Conservation (phyloP, 2,888 invertebrate genomes). For the Andrena hattorfiana region DNA sequence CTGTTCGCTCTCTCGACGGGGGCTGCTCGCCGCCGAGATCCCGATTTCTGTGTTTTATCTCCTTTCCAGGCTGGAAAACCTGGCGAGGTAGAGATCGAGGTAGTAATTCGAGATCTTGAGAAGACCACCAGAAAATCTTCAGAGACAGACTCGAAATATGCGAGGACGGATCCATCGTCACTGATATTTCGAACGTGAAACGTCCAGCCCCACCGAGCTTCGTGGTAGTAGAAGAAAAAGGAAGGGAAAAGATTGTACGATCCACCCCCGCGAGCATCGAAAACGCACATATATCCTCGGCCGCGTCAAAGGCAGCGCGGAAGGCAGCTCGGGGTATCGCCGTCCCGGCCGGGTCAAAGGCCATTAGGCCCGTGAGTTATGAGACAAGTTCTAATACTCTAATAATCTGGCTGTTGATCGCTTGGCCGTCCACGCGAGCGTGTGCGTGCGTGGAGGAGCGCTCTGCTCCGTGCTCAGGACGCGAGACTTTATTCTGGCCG, state of each 20-base stretch:
- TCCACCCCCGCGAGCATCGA: conserved; percentile 12
- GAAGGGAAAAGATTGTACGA: conserved; percentile 1
- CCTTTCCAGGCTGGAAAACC: not conserved
- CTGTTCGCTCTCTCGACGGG: conserved; percentile 71
- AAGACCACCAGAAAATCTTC: too few species aligned
- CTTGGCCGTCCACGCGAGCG: conserved; percentile 61
- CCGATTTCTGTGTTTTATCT: conserved; percentile 32
- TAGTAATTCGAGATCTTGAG: too few species aligned
- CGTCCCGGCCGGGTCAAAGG: conserved; percentile 69
- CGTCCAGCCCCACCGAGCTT: not conserved
- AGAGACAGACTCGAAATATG: too few species aligned
- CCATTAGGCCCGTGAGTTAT: conserved; percentile 84
- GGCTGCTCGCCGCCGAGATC: conserved; percentile 14
- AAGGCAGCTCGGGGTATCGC: conserved; percentile 65
- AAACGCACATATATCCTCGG: conserved; percentile 70
- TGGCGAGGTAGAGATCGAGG: too few species aligned
- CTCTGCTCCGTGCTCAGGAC: conserved; percentile 52
- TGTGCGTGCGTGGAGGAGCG: conserved; percentile 55
- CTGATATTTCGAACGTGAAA: not conserved
- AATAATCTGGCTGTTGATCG: conserved; percentile 84
- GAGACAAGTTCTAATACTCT: conserved; percentile 84
- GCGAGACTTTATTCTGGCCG: conserved; percentile 80
- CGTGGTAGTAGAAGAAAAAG: not conserved
- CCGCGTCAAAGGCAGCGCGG: conserved; percentile 81
- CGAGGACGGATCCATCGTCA: not conserved